Evolutionary conservation across 2,888 invertebrate species (phyloP), one percentile per base, ranked within the genome.

Genomic region (Caenorhabditis plicata): DNA sequence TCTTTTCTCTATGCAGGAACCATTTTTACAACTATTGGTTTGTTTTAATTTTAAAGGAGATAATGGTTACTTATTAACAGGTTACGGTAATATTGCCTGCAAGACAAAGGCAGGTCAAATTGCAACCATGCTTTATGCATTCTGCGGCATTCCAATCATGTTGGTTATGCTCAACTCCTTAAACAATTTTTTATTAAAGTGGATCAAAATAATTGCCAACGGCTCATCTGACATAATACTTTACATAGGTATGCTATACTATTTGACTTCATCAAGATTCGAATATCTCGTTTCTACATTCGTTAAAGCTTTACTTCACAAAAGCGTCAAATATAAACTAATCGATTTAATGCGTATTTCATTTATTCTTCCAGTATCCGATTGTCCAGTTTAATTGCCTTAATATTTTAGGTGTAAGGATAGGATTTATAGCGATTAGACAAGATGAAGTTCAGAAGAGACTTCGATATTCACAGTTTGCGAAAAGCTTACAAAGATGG

Each of bases 51-150:
- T 23, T 11, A 19, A 8, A 15, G 11, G 40, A 22, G 9, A 40
- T 19, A 17, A 22, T 19, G 22, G 5, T 23, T 31, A 11, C 23
- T 15, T 36, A 38, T 15, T 9, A 29, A 29, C 85, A 96, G 95
- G 96, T 78, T 96, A 96, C 84, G 95, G 96, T 60, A 92, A 96
- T 82, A 90, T 96, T 73, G 88, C 90, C 32, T 95, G 96, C 1
- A 88, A 88, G 66, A 96, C 95, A 7, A 86, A 70, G 17, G 87
- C 88, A 13, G 96, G 95, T 7, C 87, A 89, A 68, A 87, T 89
- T 0, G 86, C 92, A 32, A 93, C 94, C 0, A 91, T 96, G 68
- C 84, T 91, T 22, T 96, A 96, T 82, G 91, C 94, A 15, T 70
- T 80, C n/a, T 87, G 95, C 64, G 63, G 63, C n/a, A 95, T 96